Percentiles rank a stretch among this genome's conserved stretches.
phyloP scores from a whole-genome alignment of 1,140 invertebrate genomes.

The Bombus fervidus region DNA sequence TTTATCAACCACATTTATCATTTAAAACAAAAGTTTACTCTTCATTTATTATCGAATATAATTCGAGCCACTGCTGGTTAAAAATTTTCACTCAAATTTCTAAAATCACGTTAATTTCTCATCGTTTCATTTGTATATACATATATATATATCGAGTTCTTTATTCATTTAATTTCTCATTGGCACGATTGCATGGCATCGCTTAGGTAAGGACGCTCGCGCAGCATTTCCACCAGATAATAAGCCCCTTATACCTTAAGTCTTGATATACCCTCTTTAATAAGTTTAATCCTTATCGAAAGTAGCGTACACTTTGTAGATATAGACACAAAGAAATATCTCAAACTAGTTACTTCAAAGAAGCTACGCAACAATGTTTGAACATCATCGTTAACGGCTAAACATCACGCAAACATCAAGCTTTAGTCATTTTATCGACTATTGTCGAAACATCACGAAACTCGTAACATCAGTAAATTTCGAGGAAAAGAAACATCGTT shows the following conservation, averaged over 20 bases:
- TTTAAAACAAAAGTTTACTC: not conserved
- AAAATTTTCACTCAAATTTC: not conserved
- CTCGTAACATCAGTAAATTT: not conserved
- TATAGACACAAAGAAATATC: not conserved
- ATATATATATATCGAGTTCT: slow-evolving; percentile 26
- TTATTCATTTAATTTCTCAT: slow-evolving; percentile 60
- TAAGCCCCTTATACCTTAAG: not conserved
- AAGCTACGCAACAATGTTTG: not conserved
- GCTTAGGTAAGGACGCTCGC: slow-evolving; percentile 68
- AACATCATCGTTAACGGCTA: not conserved
- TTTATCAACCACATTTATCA: not conserved
- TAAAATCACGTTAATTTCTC: slow-evolving; percentile 21
- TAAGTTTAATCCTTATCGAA: slow-evolving; percentile 50
- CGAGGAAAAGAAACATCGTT: not conserved
- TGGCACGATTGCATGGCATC: slow-evolving; percentile 74
- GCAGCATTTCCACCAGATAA: slow-evolving; percentile 39
- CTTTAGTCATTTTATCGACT: not conserved
- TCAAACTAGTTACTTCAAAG: not conserved
- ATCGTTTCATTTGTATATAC: slow-evolving; percentile 48
- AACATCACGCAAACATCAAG: not conserved
- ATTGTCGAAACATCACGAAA: not conserved
- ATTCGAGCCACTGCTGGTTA: slow-evolving; percentile 2
- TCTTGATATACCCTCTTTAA: slow-evolving; percentile 17
- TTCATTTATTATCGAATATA: too few species aligned
- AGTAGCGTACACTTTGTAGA: slow-evolving; percentile 16